phyloP scores from a whole-genome alignment of 2,113 vertebrate species.

The Oncorhynchus kisutch region DNA sequence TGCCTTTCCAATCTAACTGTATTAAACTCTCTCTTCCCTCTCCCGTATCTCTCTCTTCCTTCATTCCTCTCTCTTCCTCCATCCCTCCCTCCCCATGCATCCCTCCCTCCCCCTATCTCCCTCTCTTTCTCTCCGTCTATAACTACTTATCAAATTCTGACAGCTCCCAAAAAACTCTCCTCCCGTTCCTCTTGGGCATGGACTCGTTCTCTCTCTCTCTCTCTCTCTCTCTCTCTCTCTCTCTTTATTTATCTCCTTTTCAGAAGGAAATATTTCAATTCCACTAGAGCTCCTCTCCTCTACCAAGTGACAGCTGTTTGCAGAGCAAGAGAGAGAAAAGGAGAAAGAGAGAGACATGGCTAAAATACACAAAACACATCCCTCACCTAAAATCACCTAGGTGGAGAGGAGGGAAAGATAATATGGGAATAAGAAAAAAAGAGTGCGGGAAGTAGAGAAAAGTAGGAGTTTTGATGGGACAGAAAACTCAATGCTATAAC shows the following conservation, averaged over 20 bases:
- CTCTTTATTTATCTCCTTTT: slow-evolving; percentile 65
- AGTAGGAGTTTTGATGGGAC: neutral
- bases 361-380: neutral
- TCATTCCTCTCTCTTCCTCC: no score
- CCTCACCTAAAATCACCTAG: no score
- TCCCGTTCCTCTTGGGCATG: slow-evolving; percentile 36
- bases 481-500: neutral
- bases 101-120: no score
- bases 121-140: no score
- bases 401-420: neutral
- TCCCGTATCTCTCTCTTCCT: no score
- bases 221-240: slow-evolving; percentile 31
- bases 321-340: neutral
- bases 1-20: neutral
- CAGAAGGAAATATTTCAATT: slow-evolving; percentile 45
- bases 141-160: slow-evolving; percentile 44
- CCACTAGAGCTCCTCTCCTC: slow-evolving; percentile 29
- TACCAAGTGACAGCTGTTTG: slow-evolving; percentile 40
- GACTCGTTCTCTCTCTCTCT: slow-evolving; percentile 27
- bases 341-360: neutral
- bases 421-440: no score
- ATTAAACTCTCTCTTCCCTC: no score
- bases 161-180: slow-evolving; percentile 37
- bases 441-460: neutral
- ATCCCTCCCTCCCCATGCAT: no score